phyloP scores from a whole-genome alignment of 2,797 vertebrate genomes.

The Melanogrammus aeglefinus region DNA sequence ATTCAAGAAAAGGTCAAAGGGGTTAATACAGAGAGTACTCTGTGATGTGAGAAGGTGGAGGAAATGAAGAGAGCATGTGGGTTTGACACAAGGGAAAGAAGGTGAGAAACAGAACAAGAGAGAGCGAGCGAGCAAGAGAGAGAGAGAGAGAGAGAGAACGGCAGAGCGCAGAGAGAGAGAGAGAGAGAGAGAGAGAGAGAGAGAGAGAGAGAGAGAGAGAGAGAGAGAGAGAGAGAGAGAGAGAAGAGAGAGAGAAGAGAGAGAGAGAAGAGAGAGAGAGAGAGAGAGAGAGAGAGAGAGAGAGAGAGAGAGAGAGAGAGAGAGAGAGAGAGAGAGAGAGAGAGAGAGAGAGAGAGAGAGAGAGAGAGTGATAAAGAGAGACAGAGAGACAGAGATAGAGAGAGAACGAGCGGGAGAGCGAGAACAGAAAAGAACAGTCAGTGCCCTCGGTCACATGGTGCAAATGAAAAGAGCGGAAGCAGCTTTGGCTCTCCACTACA shows the following conservation, averaged over 20 bases:
- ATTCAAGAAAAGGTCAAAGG: not conserved
- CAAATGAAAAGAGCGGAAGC: constrained; percentile 74
- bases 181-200: too few species aligned
- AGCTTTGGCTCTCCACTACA: constrained; percentile 59
- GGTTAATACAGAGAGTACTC: not conserved
- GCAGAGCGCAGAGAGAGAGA: not conserved
- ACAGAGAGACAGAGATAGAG: not conserved
- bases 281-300: constrained; percentile 28
- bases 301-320: constrained; percentile 15
- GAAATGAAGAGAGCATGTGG: not conserved
- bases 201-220: constrained; percentile 6
- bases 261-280: not conserved
- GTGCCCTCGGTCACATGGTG: constrained; percentile 67
- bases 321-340: constrained; percentile 11
- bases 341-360: constrained; percentile 24
- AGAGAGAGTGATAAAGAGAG: constrained; percentile 20
- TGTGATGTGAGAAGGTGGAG: constrained; percentile 1
- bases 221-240: constrained; percentile 13
- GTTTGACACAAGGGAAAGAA: not conserved
- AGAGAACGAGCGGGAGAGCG: constrained; percentile 28
- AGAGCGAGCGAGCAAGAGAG: constrained; percentile 17
- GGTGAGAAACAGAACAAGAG: constrained; percentile 27
- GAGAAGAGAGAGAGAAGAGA: constrained; percentile 16
- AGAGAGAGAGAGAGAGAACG: not conserved
- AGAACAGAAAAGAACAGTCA: constrained; percentile 12